Evolutionary conservation across 2,888 invertebrate species (phyloP), one percentile per base, ranked within the genome.

Genomic region (Orgyia antiqua): DNA sequence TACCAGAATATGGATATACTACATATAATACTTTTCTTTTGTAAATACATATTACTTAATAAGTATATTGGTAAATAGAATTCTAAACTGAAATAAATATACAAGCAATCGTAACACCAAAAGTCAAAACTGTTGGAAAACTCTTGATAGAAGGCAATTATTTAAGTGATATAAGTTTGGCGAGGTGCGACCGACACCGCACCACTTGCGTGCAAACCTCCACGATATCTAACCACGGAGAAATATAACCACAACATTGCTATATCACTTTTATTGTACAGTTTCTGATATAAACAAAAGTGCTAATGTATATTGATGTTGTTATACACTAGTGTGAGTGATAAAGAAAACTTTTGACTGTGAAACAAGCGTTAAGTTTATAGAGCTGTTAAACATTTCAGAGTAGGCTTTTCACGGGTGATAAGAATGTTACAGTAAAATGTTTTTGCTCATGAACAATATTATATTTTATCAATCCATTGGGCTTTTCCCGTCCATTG

Each of bases 321-420:
- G 9, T 1, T 2, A 9, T 20, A 13, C 12, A 29, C 13, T 10
- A 28, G 31, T 13, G 10, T 15, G 17, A 31, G 25, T 18, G 32
- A 36, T 53, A 53, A 45, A 50, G 30, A 43, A 53, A 42, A 40
- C 32, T 56, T 45, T 37, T 53, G 70, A 71, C 68, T 68, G 62
- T 42, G 42, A 40, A 73, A 69, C 76, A 74, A 74, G 76, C 75
- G 76, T 70, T 66, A 67, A 68, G 74, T 74, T 76, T 76, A 75
- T 74, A 64, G 15, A 15, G 15, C 15, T 15, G 15, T 4, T 15
- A 15, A 15, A 15, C 6, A 6, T 15, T 15, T 15, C 6, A 15
- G 15, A 6, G 15, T 15, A 15, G 15, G 4, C 4, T 15, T 15
- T n/a, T n/a, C n/a, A n/a, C n/a, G n/a, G n/a, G n/a, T n/a, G n/a